Conservation (phyloP, 2,888 invertebrate genomes). For the Euclidia mi region DNA sequence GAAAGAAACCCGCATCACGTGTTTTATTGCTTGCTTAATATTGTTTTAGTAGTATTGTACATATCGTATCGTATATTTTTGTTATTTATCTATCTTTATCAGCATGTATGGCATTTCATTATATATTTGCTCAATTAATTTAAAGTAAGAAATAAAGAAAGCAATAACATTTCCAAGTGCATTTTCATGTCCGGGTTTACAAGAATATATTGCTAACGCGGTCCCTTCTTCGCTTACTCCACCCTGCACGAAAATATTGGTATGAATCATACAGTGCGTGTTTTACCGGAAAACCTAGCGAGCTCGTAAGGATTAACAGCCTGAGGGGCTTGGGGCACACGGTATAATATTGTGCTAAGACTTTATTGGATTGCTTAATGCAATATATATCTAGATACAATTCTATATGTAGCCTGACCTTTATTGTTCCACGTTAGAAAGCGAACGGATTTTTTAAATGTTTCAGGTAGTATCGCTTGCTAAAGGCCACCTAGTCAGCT, state of each 20-base stretch:
- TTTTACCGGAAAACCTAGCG: slow-evolving; percentile 65
- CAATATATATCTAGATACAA: slow-evolving; percentile 36
- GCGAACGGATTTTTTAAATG: slow-evolving; percentile 32
- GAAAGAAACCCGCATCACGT: background rate
- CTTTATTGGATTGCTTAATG: slow-evolving; percentile 52
- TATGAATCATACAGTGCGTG: slow-evolving; percentile 77
- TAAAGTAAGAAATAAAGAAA: too few species aligned
- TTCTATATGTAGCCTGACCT: slow-evolving; percentile 34
- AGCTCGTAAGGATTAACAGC: slow-evolving; percentile 70
- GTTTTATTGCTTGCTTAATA: background rate
- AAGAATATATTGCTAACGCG: slow-evolving; percentile 27
- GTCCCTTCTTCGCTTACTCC: slow-evolving; percentile 22
- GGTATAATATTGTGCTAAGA: slow-evolving; percentile 30
- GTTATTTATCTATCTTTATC: too few species aligned
- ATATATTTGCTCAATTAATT: too few species aligned
- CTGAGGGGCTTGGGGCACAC: slow-evolving; percentile 51
- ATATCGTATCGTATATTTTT: background rate
- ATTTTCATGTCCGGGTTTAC: slow-evolving; percentile 1
- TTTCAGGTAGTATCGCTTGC: slow-evolving; percentile 25
- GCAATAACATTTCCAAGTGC: background rate
- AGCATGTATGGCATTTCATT: too few species aligned
- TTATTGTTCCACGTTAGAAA: slow-evolving; percentile 30
- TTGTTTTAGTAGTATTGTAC: background rate
- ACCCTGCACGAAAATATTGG: slow-evolving; percentile 37
- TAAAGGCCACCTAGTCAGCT: slow-evolving; percentile 33